A percentile compares a stretch with the other conserved stretches of the same genome.
These are phyloP conservation scores for Hystrix brachyura DNA, from an alignment of 2,113 vertebrate species.

Conservation along the genomic window DNA sequence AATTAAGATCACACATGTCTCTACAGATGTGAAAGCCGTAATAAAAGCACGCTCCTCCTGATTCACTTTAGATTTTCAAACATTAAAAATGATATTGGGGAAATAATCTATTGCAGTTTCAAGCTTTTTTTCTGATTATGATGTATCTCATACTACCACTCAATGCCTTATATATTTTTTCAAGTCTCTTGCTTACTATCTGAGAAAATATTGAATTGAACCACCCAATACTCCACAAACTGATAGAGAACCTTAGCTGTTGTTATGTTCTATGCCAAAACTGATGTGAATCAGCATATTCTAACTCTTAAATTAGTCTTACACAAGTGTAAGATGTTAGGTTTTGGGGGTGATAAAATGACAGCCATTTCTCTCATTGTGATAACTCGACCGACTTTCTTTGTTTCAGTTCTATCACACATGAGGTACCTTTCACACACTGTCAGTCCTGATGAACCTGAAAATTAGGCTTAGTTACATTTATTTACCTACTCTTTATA, in stretches of 20 bases:
- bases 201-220: neutral
- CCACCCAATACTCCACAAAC: neutral
- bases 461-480: neutral
- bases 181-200: neutral
- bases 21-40: neutral
- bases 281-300: neutral
- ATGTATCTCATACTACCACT: neutral
- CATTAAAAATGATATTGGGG: neutral
- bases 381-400: constrained; percentile 12
- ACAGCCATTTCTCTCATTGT: neutral
- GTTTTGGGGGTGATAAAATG: neutral
- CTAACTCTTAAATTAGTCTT: neutral
- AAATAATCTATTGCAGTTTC: neutral
- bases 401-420: neutral
- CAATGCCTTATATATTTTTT: neutral
- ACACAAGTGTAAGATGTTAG: neutral
- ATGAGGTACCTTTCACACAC: neutral
- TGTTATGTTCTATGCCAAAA: neutral
- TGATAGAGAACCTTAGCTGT: neutral
- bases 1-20: neutral
- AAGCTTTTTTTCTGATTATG: neutral
- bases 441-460: neutral
- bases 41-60: neutral
- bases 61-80: neutral
- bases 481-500: neutral